Evolutionary conservation across 2,888 invertebrate species (phyloP), one percentile per base, ranked within the genome.

Genomic region (Zygothrica quintamaculata): DNA sequence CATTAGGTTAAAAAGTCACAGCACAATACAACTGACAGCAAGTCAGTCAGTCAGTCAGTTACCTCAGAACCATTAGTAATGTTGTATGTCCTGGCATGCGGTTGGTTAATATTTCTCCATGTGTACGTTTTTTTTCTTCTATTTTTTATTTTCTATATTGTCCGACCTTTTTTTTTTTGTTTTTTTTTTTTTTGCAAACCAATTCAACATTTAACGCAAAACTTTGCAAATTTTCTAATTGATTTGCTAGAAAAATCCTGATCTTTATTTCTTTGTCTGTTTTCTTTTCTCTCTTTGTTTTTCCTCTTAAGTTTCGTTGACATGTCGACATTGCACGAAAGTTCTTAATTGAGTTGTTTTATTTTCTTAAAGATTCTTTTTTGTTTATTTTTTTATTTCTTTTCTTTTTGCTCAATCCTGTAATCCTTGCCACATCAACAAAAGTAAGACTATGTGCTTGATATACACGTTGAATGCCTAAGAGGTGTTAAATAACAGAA

Each of bases 1-100:
- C 80, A 89, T 82, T 74, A 78, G 75, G 84, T 80, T 88, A 86
- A 89, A 82, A 88, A 89, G 88, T 89, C 89, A 87, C 72, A 84
- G 77, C 73, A 59, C 69, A 77, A 72, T 60, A 73, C 77, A 67
- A 79, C 82, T 87, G 85, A 84, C 80, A 81, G 84, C 70, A 74
- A 84, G 86, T 84, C 86, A 84, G 71, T 74, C 71, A 69, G 62
- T 31, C 71, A 69, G 62, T 31, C 55, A 33, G 57, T 70, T 71
- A 74, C 75, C 58, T 65, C 43, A 64, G 72, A 68, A 69, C 79
- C 82, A 79, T 79, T 85, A 76, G 76, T 48, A 62, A 60, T 81
- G 40, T 37, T 64, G n/a, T 31, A 18, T 46, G 18, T 36, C 42
- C 16, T 16, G n/a, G 11, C 26, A 15, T 42, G 62, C 25, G 43